Base-by-base conservation (phyloP, 2,797 vertebrate species). In the Trachurus trachurus region DNA sequence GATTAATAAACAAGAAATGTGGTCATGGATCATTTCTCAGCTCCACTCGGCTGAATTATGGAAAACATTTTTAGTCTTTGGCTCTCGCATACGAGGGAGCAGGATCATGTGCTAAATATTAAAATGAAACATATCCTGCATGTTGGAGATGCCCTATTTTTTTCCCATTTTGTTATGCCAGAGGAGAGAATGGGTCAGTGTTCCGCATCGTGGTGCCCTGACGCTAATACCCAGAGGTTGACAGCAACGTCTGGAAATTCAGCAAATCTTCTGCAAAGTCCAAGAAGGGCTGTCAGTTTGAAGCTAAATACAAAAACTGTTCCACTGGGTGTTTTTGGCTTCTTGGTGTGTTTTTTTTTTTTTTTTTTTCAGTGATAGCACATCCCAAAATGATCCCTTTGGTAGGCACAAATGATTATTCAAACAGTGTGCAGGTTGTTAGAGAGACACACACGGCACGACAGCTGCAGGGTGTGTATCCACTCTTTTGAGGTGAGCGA, bases 211-310 rank as follows among this genome's bases (percentile, higher is more conserved):
- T 63, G 85, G 67, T 11, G 45, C 42, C 68, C 66, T 90, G 85
- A 92, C 68, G 49, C 78, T 89, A 88, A 90, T 85, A 82, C 87
- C 78, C 82, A 57, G 72, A 63, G 74, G 76, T 68, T 88, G 82
- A 89, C 88, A 87, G 79, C 50, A 13, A 8, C 26, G 78, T 85
- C 84, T 84, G 68, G 34, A 72, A 88, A 84, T 76, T 53, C 69
- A 75, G 56, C 49, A 78, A 65, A 85, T 76, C 75, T 84, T 69
- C 31, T 73, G 47, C 64, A 17, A 71, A 83, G 71, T 78, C 74
- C 12, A 31, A 75, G 39, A 73, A 73, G 10, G 11, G 44, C 75
- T 84, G 80, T 80, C 80, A 76, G 82, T 76, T 64, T 76, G 11
- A 67, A 75, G 67, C n/a, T 15, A n/a, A 16, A 73, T 66, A 15